Evolutionary conservation across 2,113 vertebrate species (phyloP), one percentile per base, ranked within the genome.

Genomic region (Nettapus auritus): DNA sequence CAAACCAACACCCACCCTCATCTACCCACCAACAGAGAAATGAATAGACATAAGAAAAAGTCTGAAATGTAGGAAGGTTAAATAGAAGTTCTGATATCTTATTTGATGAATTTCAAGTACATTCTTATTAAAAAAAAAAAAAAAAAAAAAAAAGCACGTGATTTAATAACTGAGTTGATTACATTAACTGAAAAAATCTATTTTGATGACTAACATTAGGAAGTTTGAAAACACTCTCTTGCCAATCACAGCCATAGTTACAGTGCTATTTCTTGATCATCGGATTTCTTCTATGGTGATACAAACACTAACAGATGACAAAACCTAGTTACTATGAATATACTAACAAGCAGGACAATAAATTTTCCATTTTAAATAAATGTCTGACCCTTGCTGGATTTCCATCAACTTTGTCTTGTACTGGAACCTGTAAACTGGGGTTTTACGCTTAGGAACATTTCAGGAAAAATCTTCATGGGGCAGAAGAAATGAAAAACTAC

Each of bases 51-150:
- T 93, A 91, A 91, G 59, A 26, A 68, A 93, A 88, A 59, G 23
- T 48, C 8, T 44, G 18, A 82, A 56, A 3, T 50, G 4, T 40
- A 79, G 80, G 88, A 94, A 56, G 59, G 50, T 59, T 90, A 70
- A 85, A 59, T n/a, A 91, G 78, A 60, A 83, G 11, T 78, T 87
- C 44, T 83, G 6, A 25, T 62, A 15, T 0, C 16, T 92, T 74
- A 42, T 89, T 89, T 84, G 55, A 86, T 33, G 53, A 89, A 59
- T 19, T 76, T 53, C 29, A 87, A 88, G 76, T 93, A 77, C 4
- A 91, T 92, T 85, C 70, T 74, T 52, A 87, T 53, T 26, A 91
- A 38, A 90, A 89, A 93, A 89, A 86, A 91, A 38, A 90, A 89
- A 93, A 89, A 88, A 48, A 86, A 88, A 48, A 86, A 62, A 77